phyloP scores from a whole-genome alignment of 2,797 vertebrate genomes.

The Natrix natrix region DNA sequence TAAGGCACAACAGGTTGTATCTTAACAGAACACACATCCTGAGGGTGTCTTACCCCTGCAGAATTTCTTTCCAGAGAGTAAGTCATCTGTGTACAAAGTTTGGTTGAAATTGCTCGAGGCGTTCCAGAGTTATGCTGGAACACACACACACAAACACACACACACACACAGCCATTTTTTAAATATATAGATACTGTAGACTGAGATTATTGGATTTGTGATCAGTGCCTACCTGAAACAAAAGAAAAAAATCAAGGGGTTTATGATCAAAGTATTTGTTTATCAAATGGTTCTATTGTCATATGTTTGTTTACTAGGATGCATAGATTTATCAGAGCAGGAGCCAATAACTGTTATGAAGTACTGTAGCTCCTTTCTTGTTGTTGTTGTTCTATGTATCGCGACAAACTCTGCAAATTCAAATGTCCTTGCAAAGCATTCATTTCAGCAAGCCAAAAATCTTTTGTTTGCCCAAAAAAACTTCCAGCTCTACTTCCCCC shows the following conservation, averaged over 20 bases:
- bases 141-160: too few relatives aligned
- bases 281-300: not conserved
- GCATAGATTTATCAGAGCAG: not conserved
- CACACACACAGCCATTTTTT: too few relatives aligned
- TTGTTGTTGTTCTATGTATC: not conserved
- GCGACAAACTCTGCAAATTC: not conserved
- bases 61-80: too few relatives aligned
- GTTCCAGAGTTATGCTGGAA: too few relatives aligned
- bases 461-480: not conserved
- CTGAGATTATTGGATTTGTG: constrained; percentile 19
- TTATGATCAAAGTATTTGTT: not conserved
- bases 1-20: too few relatives aligned
- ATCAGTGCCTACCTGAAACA: constrained; percentile 7
- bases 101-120: too few relatives aligned
- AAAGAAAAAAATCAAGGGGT: not conserved
- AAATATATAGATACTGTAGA: not conserved
- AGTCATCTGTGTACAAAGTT: too few relatives aligned
- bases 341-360: not conserved
- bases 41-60: too few relatives aligned
- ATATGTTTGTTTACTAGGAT: not conserved
- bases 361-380: not conserved
- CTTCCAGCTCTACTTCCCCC: not conserved
- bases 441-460: not conserved
- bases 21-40: too few relatives aligned
- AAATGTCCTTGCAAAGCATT: not conserved